Base-by-base conservation (phyloP, 2,797 vertebrate genomes). In the Pterois miles region DNA sequence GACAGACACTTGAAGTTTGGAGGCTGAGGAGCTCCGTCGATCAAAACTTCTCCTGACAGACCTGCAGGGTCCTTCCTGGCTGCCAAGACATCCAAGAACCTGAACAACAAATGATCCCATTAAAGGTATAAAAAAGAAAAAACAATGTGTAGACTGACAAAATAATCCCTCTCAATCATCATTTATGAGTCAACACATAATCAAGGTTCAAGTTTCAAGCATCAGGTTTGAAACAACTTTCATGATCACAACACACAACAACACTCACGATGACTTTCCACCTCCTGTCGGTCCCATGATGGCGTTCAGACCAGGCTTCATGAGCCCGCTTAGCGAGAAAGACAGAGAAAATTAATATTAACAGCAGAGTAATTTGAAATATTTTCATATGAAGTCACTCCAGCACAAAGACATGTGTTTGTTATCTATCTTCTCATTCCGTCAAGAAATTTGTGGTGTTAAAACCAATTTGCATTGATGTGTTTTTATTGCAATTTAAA, bases 1-100 rank as follows among this genome's bases (percentile, higher is more conserved):
- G 95, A 96, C 68, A 96, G 95, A 89, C 96, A 97, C 86, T 97
- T 96, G 83, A 97, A 96, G 92, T 96, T 96, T 0, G 95, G 89
- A 25, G 96, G 95, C 43, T 96, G 96, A 36, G 91, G 92, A 13
- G 92, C 94, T 43, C 96, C 96, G 25, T 96, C 93, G 43, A 97
- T 96, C 70, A 97, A 86, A 25, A 96, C 95, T 58, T 96, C 93
- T 43, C 95, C 96, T 3, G 93, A 88, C 22, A 97, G 91, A 3
- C 96, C 96, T 3, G 87, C 58, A 0, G 96, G 95, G 50, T 97
- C 95, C 66, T 97, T 97, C 76, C 96, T 93, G n/a, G 95, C 95
- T 0, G 96, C 95, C 87, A 97, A 46, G 1, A 96, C 93, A 62
- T 96, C 95, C 89, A 96, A 83, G 36, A 97, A 97, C 78, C 96